A percentile compares a stretch with the other conserved stretches of the same genome.
Conservation (phyloP, 2,888 invertebrate species). For the Sturmia bella region DNA sequence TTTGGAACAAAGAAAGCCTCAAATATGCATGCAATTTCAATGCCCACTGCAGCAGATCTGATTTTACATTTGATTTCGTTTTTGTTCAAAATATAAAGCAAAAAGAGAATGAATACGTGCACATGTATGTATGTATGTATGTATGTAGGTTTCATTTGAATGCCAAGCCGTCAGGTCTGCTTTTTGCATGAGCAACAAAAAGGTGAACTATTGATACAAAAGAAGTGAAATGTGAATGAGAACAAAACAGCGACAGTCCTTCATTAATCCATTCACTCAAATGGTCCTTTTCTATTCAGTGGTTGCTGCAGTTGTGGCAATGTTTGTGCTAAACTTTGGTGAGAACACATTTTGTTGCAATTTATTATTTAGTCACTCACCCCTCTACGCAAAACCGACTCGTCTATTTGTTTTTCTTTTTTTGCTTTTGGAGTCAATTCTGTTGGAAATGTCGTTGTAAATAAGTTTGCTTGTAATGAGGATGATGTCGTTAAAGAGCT, state of each 20-base stretch:
- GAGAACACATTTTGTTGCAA: conserved; percentile 1
- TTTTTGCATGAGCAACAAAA: conserved; percentile 19
- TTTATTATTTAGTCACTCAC: conserved; percentile 5
- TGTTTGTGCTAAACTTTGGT: conserved; percentile 21
- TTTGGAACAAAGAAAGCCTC: not conserved
- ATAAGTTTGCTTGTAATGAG: conserved; percentile 4
- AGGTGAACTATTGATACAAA: conserved; percentile 32
- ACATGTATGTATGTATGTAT: too few relatives aligned
- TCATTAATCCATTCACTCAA: conserved; percentile 22
- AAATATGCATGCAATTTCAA: not conserved
- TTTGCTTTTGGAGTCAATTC: not conserved
- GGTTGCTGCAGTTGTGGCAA: not conserved
- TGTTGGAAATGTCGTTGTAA: conserved; percentile 19
- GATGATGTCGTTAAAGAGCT: not conserved
- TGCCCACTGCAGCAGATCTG: not conserved
- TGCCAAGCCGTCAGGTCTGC: conserved; percentile 3
- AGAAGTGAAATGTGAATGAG: conserved; percentile 27
- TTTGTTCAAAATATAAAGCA: not conserved
- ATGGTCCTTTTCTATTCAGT: conserved; percentile 7
- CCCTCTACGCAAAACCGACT: not conserved
- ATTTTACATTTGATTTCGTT: conserved; percentile 9
- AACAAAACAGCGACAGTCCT: conserved; percentile 11
- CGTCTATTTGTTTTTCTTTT: not conserved
- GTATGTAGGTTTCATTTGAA: conserved; percentile 21
- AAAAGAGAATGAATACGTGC: not conserved